Percentiles rank a stretch among this genome's conserved stretches.
Conservation (phyloP, 2,888 invertebrate species). For the Chrysolina americana region DNA sequence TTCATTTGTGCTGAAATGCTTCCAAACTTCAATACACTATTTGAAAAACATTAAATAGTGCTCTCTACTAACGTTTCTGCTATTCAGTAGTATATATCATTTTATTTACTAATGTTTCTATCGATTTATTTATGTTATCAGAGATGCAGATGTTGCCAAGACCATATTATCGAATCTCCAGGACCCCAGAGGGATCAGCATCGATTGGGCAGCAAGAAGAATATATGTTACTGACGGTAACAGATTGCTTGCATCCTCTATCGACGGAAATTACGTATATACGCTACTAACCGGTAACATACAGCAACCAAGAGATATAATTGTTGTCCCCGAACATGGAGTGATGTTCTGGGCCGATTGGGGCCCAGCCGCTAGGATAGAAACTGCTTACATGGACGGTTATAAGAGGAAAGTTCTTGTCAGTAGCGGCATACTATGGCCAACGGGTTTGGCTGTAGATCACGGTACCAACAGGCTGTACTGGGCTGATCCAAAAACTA, state of each 20-base stretch:
- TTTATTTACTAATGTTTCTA: neutral
- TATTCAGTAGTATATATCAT: neutral
- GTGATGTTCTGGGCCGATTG: constrained; percentile 84
- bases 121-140: neutral
- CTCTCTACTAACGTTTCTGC: no score
- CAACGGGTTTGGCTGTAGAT: constrained; percentile 83
- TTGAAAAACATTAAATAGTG: no score
- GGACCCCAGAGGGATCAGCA: constrained; percentile 81
- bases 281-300: constrained; percentile 72
- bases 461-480: constrained; percentile 83
- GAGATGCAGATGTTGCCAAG: constrained; percentile 59
- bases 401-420: constrained; percentile 70
- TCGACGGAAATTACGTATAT: constrained; percentile 74
- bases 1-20: no score
- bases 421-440: constrained; percentile 77
- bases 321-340: constrained; percentile 77
- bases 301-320: constrained; percentile 79
- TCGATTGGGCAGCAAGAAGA: constrained; percentile 79
- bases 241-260: constrained; percentile 70
- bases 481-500: constrained; percentile 87
- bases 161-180: constrained; percentile 71
- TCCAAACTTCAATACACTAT: no score
- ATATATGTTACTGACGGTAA: constrained; percentile 80
- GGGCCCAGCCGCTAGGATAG: constrained; percentile 77
- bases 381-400: constrained; percentile 79